Percentiles rank a stretch among this genome's conserved stretches.
These are phyloP conservation scores for Drosophila kikkawai DNA, from an alignment of 1,140 invertebrate species.

Conservation along the genomic window DNA sequence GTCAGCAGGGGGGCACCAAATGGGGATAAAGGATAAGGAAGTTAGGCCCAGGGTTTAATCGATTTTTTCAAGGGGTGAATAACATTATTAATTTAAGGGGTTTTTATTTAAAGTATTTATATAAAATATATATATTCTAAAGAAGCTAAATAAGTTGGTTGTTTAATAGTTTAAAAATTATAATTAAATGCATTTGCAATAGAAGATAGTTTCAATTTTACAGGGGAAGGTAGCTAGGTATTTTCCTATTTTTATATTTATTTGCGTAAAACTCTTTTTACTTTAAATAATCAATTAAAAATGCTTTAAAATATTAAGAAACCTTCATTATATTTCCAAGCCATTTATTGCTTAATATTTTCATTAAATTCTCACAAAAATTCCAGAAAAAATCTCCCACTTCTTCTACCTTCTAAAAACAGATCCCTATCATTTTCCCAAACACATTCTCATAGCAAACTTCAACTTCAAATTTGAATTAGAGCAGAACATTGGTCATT, in stretches of 20 bases:
- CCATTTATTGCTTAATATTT: too few relatives aligned
- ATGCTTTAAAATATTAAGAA: not conserved
- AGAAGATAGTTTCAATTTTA: not conserved
- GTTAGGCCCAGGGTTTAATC: slow-evolving; percentile 7
- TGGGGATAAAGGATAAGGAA: slow-evolving; percentile 2
- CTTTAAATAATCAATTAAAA: not conserved
- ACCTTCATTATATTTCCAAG: too few relatives aligned
- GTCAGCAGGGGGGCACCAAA: slow-evolving; percentile 17
- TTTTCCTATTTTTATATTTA: not conserved
- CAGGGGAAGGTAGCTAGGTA: not conserved
- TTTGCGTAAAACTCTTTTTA: too few relatives aligned
- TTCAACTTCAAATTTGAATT: slow-evolving; percentile 43
- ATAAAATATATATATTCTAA: not conserved
- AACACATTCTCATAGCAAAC: slow-evolving; percentile 1
- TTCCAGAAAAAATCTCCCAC: not conserved
- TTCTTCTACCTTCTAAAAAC: not conserved
- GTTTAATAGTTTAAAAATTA: not conserved
- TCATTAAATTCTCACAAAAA: not conserved
- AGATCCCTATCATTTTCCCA: slow-evolving; percentile 6
- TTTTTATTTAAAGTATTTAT: not conserved
- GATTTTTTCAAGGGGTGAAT: slow-evolving; percentile 21
- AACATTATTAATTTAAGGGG: not conserved
- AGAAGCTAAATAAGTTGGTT: not conserved
- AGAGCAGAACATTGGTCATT: slow-evolving; percentile 63
- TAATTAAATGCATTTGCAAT: not conserved